Base-by-base conservation (phyloP, 1,140 invertebrate genomes). In the Zaprionus kolodkinae region DNA sequence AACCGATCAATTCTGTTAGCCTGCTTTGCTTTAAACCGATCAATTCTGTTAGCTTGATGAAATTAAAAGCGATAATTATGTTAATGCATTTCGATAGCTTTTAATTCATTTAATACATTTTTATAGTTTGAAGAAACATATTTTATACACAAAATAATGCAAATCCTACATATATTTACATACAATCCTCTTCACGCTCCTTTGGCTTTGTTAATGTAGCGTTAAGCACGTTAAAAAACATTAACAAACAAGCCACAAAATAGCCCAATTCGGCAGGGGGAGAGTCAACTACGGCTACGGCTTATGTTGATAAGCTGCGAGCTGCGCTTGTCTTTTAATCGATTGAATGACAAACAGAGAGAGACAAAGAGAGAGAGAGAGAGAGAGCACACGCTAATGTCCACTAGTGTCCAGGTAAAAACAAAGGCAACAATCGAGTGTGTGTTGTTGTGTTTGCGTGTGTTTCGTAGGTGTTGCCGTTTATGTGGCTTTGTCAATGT, bases 391-490 rank as follows among this genome's bases (percentile, higher is more conserved):
- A 75, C 81, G 78, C 81, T 83, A 89, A 89, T 88, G 86, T 82
- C 33, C 70, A 68, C 76, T 54, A 55, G 55, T 21, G 21, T 21
- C 61, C 74, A 66, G 61, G 61, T 71, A 64, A 79, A 72, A 71
- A 52, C n/a, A 59, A 6, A 6, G 25, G 11, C 45, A 48, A 25
- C 61, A 68, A 68, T 64, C 48, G 67, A 63, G 59, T 72, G 61
- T 56, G 45, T 81, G 75, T 75, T 88, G 84, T 21, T 21, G 21
- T 21, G 21, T 84, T 87, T 88, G 85, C 80, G 85, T 88, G 85
- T 88, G 84, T 89, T 89, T 81, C 78, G 71, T 89, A 88, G 85
- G 85, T 88, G 85, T 88, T 88, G 85, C 69, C 85, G 74, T 79
- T 84, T 84, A 88, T 89, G 85, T 89, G 84, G 84, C 80, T 82